A percentile compares a stretch with the other conserved stretches of the same genome.
Evolutionary conservation across 2,888 invertebrate species (phyloP).

Genomic region (Papilio protenor): DNA sequence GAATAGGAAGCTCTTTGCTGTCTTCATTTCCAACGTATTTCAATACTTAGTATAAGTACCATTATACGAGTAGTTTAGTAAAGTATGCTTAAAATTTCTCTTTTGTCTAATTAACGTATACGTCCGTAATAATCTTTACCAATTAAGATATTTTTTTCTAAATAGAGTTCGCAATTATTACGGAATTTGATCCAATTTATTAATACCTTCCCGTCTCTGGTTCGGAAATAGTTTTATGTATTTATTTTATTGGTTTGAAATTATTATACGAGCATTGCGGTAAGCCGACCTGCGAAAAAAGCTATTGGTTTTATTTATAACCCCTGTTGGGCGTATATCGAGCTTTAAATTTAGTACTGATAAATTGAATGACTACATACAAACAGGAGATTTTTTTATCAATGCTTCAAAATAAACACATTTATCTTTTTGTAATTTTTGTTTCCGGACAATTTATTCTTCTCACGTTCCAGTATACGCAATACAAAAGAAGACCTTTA

Average conservation of each 20-base stretch:
- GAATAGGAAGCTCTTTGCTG: slow-evolving; percentile 56
- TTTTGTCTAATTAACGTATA: not conserved
- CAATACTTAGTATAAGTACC: slow-evolving; percentile 46
- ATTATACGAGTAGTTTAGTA: not conserved
- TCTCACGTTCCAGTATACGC: too few relatives aligned
- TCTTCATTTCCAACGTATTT: slow-evolving; percentile 62
- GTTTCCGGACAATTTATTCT: too few relatives aligned
- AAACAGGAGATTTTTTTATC: slow-evolving; percentile 4
- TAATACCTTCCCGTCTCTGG: too few relatives aligned
- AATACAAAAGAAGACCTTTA: too few relatives aligned
- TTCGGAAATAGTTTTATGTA: not conserved
- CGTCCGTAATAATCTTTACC: not conserved
- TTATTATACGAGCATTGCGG: not conserved
- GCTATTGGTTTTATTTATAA: slow-evolving; percentile 34
- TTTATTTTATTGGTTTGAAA: slow-evolving; percentile 21
- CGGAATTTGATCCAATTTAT: not conserved
- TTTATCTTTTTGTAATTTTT: too few relatives aligned
- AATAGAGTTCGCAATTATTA: too few relatives aligned
- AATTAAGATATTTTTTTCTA: too few relatives aligned
- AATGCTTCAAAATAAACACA: not conserved
- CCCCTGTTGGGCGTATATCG: slow-evolving; percentile 24
- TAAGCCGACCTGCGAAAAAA: slow-evolving; percentile 33
- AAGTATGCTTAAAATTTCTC: not conserved
- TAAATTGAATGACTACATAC: slow-evolving; percentile 23
- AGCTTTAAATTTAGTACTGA: slow-evolving; percentile 30